phyloP scores from a whole-genome alignment of 2,113 vertebrate genomes.

The Tiliqua scincoides region DNA sequence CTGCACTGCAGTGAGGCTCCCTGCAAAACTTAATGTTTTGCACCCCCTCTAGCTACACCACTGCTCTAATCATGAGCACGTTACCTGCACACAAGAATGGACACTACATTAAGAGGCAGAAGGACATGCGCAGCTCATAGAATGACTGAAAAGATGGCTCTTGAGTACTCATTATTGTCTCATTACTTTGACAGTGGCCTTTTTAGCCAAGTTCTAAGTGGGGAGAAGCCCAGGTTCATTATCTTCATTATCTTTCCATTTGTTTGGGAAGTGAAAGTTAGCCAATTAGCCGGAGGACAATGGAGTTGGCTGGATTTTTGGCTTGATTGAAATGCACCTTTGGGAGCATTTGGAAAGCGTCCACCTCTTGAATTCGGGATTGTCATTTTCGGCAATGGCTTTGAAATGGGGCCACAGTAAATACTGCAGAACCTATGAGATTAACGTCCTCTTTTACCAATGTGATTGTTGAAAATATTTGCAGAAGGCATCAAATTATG shows the following conservation, averaged over 20 bases:
- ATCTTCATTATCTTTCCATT: not conserved
- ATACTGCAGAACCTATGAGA: too few relatives aligned
- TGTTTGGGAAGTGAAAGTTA: not conserved
- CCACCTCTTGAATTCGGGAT: not conserved
- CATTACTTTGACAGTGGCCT: not conserved
- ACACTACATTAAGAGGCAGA: accelerated
- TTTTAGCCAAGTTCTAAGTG: not conserved
- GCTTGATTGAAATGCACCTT: not conserved
- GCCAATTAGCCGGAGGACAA: not conserved
- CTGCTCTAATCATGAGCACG: too few relatives aligned
- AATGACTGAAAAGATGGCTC: not conserved
- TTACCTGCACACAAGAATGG: not conserved
- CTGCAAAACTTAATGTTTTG: too few relatives aligned
- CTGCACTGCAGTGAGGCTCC: too few relatives aligned
- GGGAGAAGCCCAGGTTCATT: not conserved
- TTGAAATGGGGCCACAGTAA: not conserved
- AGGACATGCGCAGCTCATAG: accelerated
- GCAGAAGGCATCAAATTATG: not conserved
- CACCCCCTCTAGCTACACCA: too few relatives aligned
- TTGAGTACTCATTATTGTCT: not conserved
- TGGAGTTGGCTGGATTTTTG: not conserved
- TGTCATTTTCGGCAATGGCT: not conserved
- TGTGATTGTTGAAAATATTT: not conserved
- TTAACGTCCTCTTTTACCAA: not conserved
- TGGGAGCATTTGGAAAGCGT: not conserved